Evolutionary conservation across 1,140 invertebrate genomes (phyloP).

Genomic region (Drosophila ambigua): DNA sequence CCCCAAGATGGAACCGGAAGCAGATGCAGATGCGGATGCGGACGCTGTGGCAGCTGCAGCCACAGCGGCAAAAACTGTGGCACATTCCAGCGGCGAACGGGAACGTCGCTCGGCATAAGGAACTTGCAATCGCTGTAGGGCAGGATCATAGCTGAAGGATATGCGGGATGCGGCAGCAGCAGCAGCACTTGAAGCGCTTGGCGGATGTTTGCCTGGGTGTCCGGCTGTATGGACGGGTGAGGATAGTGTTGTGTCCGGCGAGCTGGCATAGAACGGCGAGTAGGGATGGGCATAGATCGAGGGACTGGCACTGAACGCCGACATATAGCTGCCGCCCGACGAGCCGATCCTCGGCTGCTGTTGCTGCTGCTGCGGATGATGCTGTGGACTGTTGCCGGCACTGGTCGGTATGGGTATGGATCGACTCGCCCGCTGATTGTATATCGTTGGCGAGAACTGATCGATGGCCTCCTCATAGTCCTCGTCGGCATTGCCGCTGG

Average conservation of each 20-base stretch:
- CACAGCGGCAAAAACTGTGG: slow-evolving; percentile 58
- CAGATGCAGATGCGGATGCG: slow-evolving; percentile 8
- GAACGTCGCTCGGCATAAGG: slow-evolving; percentile 11
- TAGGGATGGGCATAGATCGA: slow-evolving; percentile 60
- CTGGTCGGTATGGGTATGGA: slow-evolving; percentile 74
- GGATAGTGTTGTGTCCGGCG: slow-evolving; percentile 55
- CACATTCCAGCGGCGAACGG: slow-evolving; percentile 61
- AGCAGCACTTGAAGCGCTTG: neutral
- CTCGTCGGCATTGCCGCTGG: slow-evolving; percentile 42
- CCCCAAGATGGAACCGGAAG: too few species aligned
- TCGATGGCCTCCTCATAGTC: slow-evolving; percentile 75
- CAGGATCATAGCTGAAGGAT: slow-evolving; percentile 74
- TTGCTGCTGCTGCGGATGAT: slow-evolving; percentile 25
- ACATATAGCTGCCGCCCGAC: slow-evolving; percentile 8
- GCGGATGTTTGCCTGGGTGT: neutral
- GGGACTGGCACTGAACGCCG: slow-evolving; percentile 71
- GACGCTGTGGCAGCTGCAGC: slow-evolving; percentile 36
- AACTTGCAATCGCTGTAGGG: slow-evolving; percentile 61
- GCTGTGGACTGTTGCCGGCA: slow-evolving; percentile 75
- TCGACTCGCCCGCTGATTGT: slow-evolving; percentile 41
- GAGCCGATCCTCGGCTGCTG: slow-evolving; percentile 11
- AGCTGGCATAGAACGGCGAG: slow-evolving; percentile 74
- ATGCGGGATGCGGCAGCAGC: slow-evolving; percentile 9
- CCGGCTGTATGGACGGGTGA: slow-evolving; percentile 7
- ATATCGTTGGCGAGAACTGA: slow-evolving; percentile 77